A percentile compares a stretch with the other conserved stretches of the same genome.
phyloP scores from a whole-genome alignment of 2,888 invertebrate species.

The Unio pictorum region DNA sequence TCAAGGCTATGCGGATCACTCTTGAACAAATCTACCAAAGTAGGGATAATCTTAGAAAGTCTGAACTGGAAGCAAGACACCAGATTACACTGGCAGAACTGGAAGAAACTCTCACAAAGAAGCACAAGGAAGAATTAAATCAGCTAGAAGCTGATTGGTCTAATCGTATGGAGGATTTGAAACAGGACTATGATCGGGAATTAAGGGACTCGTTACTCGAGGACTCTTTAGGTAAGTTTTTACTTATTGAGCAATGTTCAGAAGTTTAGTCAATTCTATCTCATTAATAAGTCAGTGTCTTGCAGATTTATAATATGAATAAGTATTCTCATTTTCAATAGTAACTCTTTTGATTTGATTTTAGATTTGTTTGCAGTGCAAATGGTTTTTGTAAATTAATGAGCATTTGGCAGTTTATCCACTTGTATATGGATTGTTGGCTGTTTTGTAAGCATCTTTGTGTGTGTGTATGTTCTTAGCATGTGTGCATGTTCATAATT shows the following conservation, averaged over 20 bases:
- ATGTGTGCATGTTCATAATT: too few relatives aligned
- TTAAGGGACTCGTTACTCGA: constrained; percentile 23
- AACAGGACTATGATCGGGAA: constrained; percentile 39
- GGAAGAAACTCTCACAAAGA: constrained; percentile 41
- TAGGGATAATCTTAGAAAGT: constrained; percentile 45
- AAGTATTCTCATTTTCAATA: not conserved
- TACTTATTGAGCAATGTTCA: not conserved
- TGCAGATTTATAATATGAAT: not conserved
- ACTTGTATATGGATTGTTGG: too few relatives aligned
- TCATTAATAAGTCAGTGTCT: not conserved
- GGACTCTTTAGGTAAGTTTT: constrained; percentile 29
- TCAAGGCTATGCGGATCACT: constrained; percentile 54
- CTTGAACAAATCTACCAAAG: constrained; percentile 58
- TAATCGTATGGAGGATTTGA: constrained; percentile 30
- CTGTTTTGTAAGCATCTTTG: too few relatives aligned
- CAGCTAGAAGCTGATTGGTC: constrained; percentile 38
- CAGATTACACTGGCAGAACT: constrained; percentile 34
- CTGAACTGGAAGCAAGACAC: constrained; percentile 44
- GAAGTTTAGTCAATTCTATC: too few relatives aligned
- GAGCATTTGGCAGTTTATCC: too few relatives aligned
- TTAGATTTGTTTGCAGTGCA: not conserved
- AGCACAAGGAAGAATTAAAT: constrained; percentile 53
- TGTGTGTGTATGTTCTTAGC: too few relatives aligned
- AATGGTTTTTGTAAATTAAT: too few relatives aligned
- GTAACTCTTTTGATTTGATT: not conserved